A percentile compares a stretch with the other conserved stretches of the same genome.
phyloP scores from a whole-genome alignment of 2,888 invertebrate genomes.

The Acholoe squamosa region DNA sequence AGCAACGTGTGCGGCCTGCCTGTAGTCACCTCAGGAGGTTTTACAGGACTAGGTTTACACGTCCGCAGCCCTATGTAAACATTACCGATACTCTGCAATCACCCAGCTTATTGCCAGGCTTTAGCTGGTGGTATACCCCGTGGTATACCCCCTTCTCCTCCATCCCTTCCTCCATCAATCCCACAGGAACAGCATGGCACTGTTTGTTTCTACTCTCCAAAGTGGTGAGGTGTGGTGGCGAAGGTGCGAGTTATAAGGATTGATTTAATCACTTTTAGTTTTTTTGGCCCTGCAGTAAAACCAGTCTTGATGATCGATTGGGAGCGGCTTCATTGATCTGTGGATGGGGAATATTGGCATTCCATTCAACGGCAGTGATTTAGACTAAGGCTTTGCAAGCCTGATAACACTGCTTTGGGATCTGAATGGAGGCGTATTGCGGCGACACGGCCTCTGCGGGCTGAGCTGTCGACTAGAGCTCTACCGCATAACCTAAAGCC shows the following conservation, averaged over 20 bases:
- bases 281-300: neutral
- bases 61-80: neutral
- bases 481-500: neutral
- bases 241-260: neutral
- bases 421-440: constrained; percentile 7
- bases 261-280: neutral
- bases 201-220: neutral
- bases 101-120: constrained; percentile 13
- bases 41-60: neutral
- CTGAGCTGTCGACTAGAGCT: neutral
- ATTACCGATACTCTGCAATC: neutral
- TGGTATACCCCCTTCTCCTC: neutral
- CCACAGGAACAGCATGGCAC: neutral
- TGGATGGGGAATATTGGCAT: constrained; percentile 22
- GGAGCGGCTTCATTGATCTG: constrained; percentile 1
- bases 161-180: no score
- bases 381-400: neutral
- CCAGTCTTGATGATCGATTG: constrained; percentile 30
- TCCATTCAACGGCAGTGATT: constrained; percentile 38
- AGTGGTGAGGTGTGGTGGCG: neutral
- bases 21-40: neutral
- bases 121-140: constrained; percentile 3
- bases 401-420: neutral
- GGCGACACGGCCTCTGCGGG: constrained; percentile 6
- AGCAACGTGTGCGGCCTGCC: neutral